Percentiles rank a stretch among this genome's conserved stretches.
Conservation (phyloP, 1,140 invertebrate genomes). For the Caenorhabditis inopinata region DNA sequence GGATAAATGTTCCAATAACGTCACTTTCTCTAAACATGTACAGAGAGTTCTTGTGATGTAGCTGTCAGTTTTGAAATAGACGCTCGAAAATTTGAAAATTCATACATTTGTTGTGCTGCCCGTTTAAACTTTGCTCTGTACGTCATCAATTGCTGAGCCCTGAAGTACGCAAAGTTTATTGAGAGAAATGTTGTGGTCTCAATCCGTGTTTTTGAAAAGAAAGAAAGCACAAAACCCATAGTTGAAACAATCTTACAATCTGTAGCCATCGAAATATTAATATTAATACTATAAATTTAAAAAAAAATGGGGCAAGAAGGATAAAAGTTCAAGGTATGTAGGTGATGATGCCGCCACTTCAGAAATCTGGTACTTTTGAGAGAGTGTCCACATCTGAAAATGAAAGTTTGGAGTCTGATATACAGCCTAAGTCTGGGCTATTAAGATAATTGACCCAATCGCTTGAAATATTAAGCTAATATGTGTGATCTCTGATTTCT, state of each 20-base stretch:
- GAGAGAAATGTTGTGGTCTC: neutral
- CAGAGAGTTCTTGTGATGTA: neutral
- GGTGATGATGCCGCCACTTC: neutral
- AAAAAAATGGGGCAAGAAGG: neutral
- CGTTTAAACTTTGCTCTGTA: neutral
- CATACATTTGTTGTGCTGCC: neutral
- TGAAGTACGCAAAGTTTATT: neutral
- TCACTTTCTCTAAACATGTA: neutral
- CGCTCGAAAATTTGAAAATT: neutral
- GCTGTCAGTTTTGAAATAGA: neutral
- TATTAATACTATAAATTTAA: neutral
- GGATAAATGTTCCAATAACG: neutral
- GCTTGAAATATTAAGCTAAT: too few relatives aligned
- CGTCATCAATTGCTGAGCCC: neutral
- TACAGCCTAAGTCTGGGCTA: too few relatives aligned
- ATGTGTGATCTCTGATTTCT: too few relatives aligned
- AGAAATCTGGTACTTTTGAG: constrained; percentile 13
- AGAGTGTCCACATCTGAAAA: constrained; percentile 37
- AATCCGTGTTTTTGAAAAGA: neutral
- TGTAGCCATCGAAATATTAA: too few relatives aligned
- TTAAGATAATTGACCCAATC: too few relatives aligned
- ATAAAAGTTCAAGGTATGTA: too few relatives aligned
- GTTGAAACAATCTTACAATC: neutral
- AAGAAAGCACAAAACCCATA: too few relatives aligned
- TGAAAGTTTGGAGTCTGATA: too few relatives aligned